A percentile compares a stretch with the other conserved stretches of the same genome.
Evolutionary conservation across 2,797 vertebrate genomes (phyloP).

Genomic region (Melanotaenia pygmaea): DNA sequence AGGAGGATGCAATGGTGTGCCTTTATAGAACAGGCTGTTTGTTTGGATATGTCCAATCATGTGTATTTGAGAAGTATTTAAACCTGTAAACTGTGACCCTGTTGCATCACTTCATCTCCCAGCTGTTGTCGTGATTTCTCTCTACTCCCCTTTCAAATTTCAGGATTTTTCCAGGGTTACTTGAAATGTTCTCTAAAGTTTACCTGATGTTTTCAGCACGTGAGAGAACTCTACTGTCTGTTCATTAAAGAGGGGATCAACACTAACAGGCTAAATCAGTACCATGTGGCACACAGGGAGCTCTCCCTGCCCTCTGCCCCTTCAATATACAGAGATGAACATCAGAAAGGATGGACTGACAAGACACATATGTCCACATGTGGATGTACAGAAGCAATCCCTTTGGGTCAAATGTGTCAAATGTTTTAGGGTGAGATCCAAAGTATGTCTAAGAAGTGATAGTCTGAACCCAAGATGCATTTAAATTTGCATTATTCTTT

Average conservation of each 20-base stretch:
- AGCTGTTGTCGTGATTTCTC: neutral
- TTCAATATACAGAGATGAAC: constrained; percentile 69
- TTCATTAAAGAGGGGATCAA: constrained; percentile 61
- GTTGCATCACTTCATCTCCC: neutral
- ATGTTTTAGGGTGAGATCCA: constrained; percentile 47
- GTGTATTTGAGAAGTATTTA: neutral
- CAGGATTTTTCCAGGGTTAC: neutral
- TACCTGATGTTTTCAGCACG: constrained; percentile 1
- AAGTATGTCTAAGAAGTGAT: constrained; percentile 43
- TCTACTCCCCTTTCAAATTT: neutral
- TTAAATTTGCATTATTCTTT: neutral
- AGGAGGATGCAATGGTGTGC: too few species aligned
- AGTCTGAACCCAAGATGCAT: constrained; percentile 12
- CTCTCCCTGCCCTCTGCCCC: constrained; percentile 64
- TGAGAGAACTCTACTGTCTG: constrained; percentile 25
- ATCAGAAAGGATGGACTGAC: constrained; percentile 70
- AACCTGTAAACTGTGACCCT: too few species aligned
- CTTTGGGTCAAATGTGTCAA: constrained; percentile 43
- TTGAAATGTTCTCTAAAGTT: neutral
- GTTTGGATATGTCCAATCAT: neutral
- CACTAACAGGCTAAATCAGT: constrained; percentile 72
- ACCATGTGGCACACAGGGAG: constrained; percentile 62
- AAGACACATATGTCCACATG: constrained; percentile 69
- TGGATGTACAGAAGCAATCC: constrained; percentile 46
- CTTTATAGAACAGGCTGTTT: too few species aligned